A percentile compares a stretch with the other conserved stretches of the same genome.
Evolutionary conservation across 2,888 invertebrate species (phyloP).

Genomic region (Oligia fasciuncula): DNA sequence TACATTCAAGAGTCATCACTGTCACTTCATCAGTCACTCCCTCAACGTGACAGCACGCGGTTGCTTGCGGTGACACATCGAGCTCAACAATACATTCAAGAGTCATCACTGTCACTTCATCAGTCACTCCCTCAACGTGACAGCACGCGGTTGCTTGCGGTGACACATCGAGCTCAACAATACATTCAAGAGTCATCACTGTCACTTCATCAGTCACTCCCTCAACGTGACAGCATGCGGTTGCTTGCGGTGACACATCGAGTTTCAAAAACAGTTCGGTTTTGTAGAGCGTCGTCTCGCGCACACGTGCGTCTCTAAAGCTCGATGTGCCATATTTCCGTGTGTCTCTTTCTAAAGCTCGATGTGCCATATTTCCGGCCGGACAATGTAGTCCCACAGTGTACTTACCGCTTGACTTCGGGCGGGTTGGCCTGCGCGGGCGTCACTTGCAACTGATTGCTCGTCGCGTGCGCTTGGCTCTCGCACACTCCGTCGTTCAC

Average conservation of each 20-base stretch:
- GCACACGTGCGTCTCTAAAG: background rate
- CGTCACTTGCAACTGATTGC: conserved; percentile 58
- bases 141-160: background rate
- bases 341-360: no score
- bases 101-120: background rate
- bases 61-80: background rate
- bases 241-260: background rate
- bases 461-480: conserved; percentile 50
- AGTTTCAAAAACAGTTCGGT: background rate
- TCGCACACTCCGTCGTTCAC: conserved; percentile 70
- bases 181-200: conserved; percentile 9
- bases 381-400: no score
- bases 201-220: background rate
- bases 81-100: conserved; percentile 26
- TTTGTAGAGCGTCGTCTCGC: background rate
- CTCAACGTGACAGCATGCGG: background rate
- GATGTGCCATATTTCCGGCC: background rate
- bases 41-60: background rate
- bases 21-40: background rate
- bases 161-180: conserved; percentile 24
- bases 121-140: background rate
- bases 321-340: background rate
- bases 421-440: conserved; percentile 64
- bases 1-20: conserved; percentile 9
- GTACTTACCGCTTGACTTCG: conserved; percentile 82